phyloP scores from a whole-genome alignment of 92 coral and sea anemone genomes.

The Anthopleura xanthogrammica region DNA sequence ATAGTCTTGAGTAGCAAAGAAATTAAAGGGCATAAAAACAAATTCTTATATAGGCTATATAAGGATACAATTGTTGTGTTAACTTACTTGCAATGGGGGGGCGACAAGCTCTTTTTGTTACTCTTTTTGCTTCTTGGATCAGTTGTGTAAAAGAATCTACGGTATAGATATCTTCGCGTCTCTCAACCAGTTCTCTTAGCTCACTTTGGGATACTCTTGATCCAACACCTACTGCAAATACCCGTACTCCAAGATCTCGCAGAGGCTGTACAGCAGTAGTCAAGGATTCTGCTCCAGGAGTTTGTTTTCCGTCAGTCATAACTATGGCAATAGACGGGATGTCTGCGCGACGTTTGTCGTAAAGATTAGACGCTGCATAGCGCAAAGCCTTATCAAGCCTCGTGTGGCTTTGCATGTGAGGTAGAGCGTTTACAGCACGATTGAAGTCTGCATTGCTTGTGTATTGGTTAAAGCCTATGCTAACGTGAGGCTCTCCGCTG shows the following conservation, averaged over 20 bases:
- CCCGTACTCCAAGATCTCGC: slow-evolving; percentile 71
- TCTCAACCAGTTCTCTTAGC: slow-evolving; percentile 47
- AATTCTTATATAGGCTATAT: too few relatives aligned
- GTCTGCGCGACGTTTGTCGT: slow-evolving; percentile 57
- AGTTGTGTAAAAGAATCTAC: slow-evolving; percentile 69
- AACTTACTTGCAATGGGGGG: slow-evolving; percentile 48
- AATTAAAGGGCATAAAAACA: too few relatives aligned
- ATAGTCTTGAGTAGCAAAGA: too few relatives aligned
- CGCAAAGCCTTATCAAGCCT: slow-evolving; percentile 79
- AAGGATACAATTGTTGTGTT: too few relatives aligned
- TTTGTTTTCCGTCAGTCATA: slow-evolving; percentile 79
- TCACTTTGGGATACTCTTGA: slow-evolving; percentile 52
- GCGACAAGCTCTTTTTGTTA: slow-evolving; percentile 68
- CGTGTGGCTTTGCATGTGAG: slow-evolving; percentile 63
- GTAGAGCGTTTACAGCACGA: slow-evolving; percentile 60
- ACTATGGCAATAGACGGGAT: slow-evolving; percentile 78
- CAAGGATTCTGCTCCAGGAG: slow-evolving; percentile 65
- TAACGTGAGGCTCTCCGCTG: slow-evolving; percentile 62
- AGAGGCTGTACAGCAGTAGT: slow-evolving; percentile 68
- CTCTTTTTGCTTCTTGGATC: slow-evolving; percentile 54
- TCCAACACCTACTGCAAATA: slow-evolving; percentile 81
- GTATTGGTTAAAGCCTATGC: slow-evolving; percentile 47
- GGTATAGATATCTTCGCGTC: slow-evolving; percentile 53
- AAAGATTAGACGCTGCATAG: slow-evolving; percentile 63
- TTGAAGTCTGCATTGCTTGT: slow-evolving; percentile 40